Conservation (phyloP, 2,797 vertebrate genomes). For the Anomalospiza imberbis region DNA sequence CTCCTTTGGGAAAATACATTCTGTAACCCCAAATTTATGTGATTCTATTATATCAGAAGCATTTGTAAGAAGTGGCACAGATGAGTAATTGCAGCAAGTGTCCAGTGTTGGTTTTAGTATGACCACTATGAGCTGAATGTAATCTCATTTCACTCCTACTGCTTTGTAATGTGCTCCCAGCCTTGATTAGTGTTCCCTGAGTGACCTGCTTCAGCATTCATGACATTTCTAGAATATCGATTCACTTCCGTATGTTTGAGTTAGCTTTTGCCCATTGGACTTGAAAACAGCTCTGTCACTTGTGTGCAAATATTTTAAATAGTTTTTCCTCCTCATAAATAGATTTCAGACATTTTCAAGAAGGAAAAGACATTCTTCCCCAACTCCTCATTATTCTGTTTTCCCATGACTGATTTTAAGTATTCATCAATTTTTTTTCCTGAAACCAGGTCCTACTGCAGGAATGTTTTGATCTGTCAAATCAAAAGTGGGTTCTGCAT, state of each 20-base stretch:
- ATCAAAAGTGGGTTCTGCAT: background rate
- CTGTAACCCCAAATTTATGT: background rate
- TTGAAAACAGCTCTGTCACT: background rate
- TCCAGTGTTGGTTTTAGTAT: conserved; percentile 14
- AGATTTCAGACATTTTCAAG: background rate
- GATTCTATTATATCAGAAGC: background rate
- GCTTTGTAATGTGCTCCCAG: background rate
- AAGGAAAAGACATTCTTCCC: background rate
- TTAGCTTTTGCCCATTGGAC: background rate
- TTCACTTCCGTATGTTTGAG: background rate
- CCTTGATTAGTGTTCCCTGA: conserved; percentile 9
- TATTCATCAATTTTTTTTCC: background rate
- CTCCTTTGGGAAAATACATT: background rate
- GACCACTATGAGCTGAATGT: conserved; percentile 29
- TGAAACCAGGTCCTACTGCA: background rate
- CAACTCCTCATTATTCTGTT: background rate
- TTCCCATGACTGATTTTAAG: background rate
- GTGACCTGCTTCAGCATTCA: conserved; percentile 27
- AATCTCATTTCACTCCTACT: conserved; percentile 41
- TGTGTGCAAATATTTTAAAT: background rate
- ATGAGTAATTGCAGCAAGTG: conserved; percentile 7
- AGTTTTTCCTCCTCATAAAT: background rate
- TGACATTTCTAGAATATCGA: background rate
- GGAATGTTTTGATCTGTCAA: background rate
- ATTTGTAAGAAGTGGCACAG: background rate